Evolutionary conservation across 2,113 vertebrate genomes (phyloP).

Genomic region (Hippocampus comes): DNA sequence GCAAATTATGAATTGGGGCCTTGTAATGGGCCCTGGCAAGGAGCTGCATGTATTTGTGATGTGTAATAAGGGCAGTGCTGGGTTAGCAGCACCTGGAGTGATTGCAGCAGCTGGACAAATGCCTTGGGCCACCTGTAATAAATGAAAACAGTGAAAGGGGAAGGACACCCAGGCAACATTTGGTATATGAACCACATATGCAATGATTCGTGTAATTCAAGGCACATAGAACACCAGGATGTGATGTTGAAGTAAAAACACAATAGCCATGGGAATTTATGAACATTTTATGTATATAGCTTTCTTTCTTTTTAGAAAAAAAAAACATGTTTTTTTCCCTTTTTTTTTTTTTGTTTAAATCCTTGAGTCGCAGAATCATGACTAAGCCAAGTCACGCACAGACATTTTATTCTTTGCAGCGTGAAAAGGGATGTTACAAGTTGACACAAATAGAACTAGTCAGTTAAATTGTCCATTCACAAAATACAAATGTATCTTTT

Average conservation of each 20-base stretch:
- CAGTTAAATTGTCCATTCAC: constrained; percentile 25
- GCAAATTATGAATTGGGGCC: constrained; percentile 71
- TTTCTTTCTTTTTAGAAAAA: constrained; percentile 77
- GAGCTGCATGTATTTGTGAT: constrained; percentile 63
- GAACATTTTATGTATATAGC: constrained; percentile 69
- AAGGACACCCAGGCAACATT: constrained; percentile 19
- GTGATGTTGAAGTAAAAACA: constrained; percentile 32
- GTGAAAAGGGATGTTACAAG: constrained; percentile 37
- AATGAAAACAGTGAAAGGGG: neutral
- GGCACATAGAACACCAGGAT: neutral
- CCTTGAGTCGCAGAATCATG: constrained; percentile 65
- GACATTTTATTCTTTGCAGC: constrained; percentile 50
- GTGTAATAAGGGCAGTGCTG: constrained; percentile 67
- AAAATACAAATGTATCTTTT: neutral
- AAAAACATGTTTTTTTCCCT: constrained; percentile 69
- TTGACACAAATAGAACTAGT: constrained; percentile 26
- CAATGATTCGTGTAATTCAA: constrained; percentile 12
- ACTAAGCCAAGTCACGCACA: constrained; percentile 68
- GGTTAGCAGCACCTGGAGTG: constrained; percentile 59
- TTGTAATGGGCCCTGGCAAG: constrained; percentile 62
- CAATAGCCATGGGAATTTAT: constrained; percentile 62
- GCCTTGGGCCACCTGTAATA: constrained; percentile 8
- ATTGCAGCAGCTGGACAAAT: constrained; percentile 60
- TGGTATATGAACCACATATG: neutral
- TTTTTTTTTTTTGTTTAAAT: constrained; percentile 47